A percentile compares a stretch with the other conserved stretches of the same genome.
Conservation (phyloP, 2,113 vertebrate genomes). For the Ictalurus furcatus region DNA sequence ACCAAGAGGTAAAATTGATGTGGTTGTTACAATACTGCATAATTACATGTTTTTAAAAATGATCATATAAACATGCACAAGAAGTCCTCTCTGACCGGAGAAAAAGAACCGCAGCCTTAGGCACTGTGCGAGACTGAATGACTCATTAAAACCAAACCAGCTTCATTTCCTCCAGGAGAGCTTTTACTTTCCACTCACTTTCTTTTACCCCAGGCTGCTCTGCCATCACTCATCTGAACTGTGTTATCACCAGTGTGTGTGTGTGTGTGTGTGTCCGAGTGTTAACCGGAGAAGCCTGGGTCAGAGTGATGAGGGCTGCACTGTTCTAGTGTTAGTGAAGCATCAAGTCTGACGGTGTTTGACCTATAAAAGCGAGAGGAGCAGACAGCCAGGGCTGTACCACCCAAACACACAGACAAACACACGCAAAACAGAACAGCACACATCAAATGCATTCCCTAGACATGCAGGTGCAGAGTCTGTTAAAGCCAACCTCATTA, state of each 20-base stretch:
- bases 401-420: conserved; percentile 35
- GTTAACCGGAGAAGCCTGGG: conserved; percentile 20
- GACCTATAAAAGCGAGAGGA: conserved; percentile 67
- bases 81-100: not conserved
- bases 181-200: conserved; percentile 31
- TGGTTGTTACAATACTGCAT: conserved; percentile 11
- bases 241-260: not conserved
- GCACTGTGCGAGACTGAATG: conserved; percentile 25
- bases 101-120: conserved; percentile 37
- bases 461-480: conserved; percentile 34
- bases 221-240: not conserved
- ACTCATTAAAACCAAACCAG: conserved; percentile 43
- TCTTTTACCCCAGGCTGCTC: conserved; percentile 24
- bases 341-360: conserved; percentile 62
- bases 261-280: conserved; percentile 23
- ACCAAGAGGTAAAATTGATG: conserved; percentile 39
- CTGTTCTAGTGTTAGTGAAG: conserved; percentile 56
- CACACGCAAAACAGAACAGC: conserved; percentile 33
- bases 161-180: not conserved
- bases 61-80: not conserved
- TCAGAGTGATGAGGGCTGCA: conserved; percentile 31
- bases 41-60: not conserved
- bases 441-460: conserved; percentile 34
- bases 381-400: conserved; percentile 26
- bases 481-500: conserved; percentile 48